These are phyloP conservation scores for Grammomys surdaster DNA, from an alignment of 2,113 vertebrate genomes.

Conservation along the genomic window DNA sequence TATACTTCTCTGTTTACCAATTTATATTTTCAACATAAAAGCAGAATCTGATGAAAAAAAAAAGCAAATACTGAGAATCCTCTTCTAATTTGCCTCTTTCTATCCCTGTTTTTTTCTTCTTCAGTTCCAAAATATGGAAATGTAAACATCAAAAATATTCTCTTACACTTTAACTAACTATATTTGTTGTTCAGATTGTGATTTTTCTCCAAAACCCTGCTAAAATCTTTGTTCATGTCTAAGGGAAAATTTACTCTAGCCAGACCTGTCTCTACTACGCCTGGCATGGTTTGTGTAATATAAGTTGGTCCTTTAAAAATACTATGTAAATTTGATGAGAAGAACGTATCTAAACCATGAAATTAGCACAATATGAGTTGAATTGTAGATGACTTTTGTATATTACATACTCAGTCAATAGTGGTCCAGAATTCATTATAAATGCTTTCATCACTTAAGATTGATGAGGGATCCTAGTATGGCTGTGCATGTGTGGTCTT, in stretches of 20 bases:
- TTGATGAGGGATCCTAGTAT: not conserved
- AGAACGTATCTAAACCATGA: conserved; percentile 15
- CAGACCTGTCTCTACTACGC: not conserved
- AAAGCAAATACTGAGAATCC: not conserved
- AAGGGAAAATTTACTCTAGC: not conserved
- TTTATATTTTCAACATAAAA: conserved; percentile 32
- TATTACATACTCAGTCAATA: not conserved
- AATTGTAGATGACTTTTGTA: conserved; percentile 11
- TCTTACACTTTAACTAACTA: conserved; percentile 6
- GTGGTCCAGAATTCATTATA: conserved; percentile 8
- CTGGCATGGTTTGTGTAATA: conserved; percentile 11
- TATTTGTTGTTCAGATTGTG: not conserved
- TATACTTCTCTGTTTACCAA: not conserved
- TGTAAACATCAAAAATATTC: not conserved
- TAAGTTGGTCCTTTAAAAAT: conserved; percentile 20
- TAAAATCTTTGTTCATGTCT: conserved; percentile 68
- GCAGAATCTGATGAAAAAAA: not conserved
- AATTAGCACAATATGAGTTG: conserved; percentile 12
- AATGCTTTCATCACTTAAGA: conserved; percentile 11
- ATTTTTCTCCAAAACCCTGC: conserved; percentile 38
- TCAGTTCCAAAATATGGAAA: not conserved
- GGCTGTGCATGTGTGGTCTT: not conserved
- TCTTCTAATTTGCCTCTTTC: not conserved
- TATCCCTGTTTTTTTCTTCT: conserved; percentile 3
- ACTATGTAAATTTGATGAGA: conserved; percentile 21